Percentiles rank a stretch among this genome's conserved stretches.
Conservation (phyloP, 2,113 vertebrate genomes). For the Gadus macrocephalus region DNA sequence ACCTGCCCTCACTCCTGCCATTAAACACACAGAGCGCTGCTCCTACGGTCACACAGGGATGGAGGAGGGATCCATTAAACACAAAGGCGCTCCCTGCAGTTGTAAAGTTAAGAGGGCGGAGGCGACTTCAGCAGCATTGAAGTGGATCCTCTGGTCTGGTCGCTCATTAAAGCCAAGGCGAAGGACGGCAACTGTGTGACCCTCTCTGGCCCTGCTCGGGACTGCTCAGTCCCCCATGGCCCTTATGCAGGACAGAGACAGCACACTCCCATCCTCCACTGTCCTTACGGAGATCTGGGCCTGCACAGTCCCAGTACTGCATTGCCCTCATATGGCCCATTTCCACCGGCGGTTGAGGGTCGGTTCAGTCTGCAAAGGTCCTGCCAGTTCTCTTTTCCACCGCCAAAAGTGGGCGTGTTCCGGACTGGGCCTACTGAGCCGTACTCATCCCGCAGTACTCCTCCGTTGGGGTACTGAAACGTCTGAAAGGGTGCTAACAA, state of each 20-base stretch:
- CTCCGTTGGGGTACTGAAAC: too few species aligned
- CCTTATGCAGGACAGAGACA: not conserved
- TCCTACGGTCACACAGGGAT: conserved; percentile 16
- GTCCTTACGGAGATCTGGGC: too few species aligned
- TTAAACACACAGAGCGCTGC: conserved; percentile 29
- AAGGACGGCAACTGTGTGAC: conserved; percentile 12
- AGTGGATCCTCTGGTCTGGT: conserved; percentile 14
- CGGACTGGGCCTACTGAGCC: too few species aligned
- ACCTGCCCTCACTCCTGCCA: conserved; percentile 22
- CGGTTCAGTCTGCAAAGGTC: too few species aligned
- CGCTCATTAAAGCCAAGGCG: not conserved
- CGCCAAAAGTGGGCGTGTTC: too few species aligned
- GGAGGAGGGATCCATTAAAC: conserved; percentile 19
- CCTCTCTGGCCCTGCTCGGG: conserved; percentile 4
- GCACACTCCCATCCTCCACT: too few species aligned
- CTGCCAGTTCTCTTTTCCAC: too few species aligned
- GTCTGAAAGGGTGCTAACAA: too few species aligned
- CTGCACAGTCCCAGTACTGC: too few species aligned
- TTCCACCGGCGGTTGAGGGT: too few species aligned
- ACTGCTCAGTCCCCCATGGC: conserved; percentile 16
- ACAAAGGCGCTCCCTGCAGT: conserved; percentile 22
- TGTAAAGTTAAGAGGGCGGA: conserved; percentile 18
- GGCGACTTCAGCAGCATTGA: not conserved
- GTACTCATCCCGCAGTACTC: too few species aligned
- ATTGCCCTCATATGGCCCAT: too few species aligned